Conservation (phyloP, 1,140 invertebrate genomes). For the Aplysia californica region DNA sequence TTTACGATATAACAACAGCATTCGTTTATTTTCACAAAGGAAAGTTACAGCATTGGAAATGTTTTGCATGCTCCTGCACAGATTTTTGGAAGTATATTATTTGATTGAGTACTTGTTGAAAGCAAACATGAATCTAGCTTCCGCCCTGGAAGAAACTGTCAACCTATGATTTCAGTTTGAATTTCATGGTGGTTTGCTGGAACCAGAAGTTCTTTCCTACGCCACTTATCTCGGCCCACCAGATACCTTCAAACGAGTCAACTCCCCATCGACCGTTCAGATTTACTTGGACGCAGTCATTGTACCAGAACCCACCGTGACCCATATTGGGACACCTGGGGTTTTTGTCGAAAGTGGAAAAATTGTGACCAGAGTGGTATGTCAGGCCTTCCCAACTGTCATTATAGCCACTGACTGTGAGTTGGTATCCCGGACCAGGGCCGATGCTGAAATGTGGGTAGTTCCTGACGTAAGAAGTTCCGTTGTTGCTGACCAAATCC, state of each 20-base stretch:
- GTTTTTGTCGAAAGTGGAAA: background rate
- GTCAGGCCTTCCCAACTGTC: slow-evolving; percentile 7
- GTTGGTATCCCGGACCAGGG: background rate
- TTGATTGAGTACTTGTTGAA: too few relatives aligned
- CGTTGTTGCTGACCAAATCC: background rate
- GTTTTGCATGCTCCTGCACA: too few relatives aligned
- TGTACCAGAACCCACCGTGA: slow-evolving; percentile 7
- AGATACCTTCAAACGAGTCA: background rate
- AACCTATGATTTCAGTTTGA: too few relatives aligned
- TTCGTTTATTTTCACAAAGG: too few relatives aligned
- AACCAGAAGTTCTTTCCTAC: background rate
- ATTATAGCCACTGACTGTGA: background rate
- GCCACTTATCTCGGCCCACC: background rate
- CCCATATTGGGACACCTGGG: background rate
- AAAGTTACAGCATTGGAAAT: too few relatives aligned
- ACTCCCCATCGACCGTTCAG: slow-evolving; percentile 2
- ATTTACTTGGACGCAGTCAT: slow-evolving; percentile 5
- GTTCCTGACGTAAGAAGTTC: background rate
- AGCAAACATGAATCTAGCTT: too few relatives aligned
- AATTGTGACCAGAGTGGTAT: background rate
- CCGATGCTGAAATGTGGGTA: background rate
- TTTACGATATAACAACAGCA: too few relatives aligned
- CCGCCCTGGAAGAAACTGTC: too few relatives aligned
- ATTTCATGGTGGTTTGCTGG: slow-evolving; percentile 4
- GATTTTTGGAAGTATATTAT: too few relatives aligned